Base-by-base conservation (phyloP, 2,888 invertebrate genomes). In the Caenorhabditis sp. region DNA sequence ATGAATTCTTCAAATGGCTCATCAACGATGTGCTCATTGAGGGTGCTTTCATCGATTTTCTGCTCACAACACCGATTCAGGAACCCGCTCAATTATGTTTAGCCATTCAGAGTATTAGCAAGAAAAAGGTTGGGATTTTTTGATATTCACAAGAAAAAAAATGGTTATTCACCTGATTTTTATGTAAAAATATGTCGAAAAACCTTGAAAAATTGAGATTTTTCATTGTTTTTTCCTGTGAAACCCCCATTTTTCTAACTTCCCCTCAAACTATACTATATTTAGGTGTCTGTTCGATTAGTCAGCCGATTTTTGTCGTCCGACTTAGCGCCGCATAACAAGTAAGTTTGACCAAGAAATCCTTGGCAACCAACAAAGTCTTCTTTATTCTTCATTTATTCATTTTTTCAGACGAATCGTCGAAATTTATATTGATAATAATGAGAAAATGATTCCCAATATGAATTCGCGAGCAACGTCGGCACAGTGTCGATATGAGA, bases 401-500 rank as follows among this genome's bases (percentile, higher is more conserved):
- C 2, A 12, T 43, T 43, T 12, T 58, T 58, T 21, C 58, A 21
- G 37, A 19, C 36, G 24, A 43, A 49, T 50, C 24, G 36, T 53
- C 55, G 51, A 23, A 36, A 49, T 63, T 24, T 53, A 53, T 61
- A 75, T 82, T 62, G 76, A 82, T 37, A 61, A 75, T 51, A 61
- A 75, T 51, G 66, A 64, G 23, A 76, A 71, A 57, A 64, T 69
- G 61, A 63, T 59, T 10, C 57, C 66, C 1, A 62, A 66, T 31
- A 64, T 65, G 43, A 66, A 71, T 53, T 64, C 69, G 21, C 55
- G 76, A 50, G 75, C 76, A 50, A 68, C 71, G 19, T 77, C 77
- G 43, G 79, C 83, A 12, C 79, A 81, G 23, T 76, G 80, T 53
- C 89, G 89, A 1, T 92, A 92, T 87, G 91, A 92, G 85, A 91